Evolutionary conservation across 2,113 vertebrate genomes (phyloP), one percentile per base, ranked within the genome.

Genomic region (Solea solea): DNA sequence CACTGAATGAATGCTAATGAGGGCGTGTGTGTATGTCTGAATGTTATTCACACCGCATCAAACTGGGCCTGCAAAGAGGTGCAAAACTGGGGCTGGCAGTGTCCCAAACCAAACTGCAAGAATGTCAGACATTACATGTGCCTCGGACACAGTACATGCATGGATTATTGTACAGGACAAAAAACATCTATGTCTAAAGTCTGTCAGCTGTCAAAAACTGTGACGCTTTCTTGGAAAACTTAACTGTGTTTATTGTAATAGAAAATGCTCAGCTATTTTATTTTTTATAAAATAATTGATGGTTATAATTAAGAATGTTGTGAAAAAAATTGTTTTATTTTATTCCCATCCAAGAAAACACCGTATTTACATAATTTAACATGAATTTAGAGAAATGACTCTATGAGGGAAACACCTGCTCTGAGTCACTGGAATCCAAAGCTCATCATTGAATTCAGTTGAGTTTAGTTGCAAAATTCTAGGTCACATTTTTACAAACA

Each of bases 31-130:
- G 87, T 91, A 84, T 86, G 90, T 93, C 86, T 93, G 87, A 92
- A 93, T 92, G 91, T 92, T 93, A 92, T 92, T 94, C 90, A 93
- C 91, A 93, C 90, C 91, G 90, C 90, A 93, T 94, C 92, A 94
- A 91, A 92, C 90, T 92, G 91, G 79, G 89, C 88, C 84, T 89
- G 88, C 90, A 92, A 93, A 90, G 91, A 92, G 90, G 92, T 92
- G 90, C 92, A 91, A 92, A 93, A 91, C 91, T 89, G 83, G 84
- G 76, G 70, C 86, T 94, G 93, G 93, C 92, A 90, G 86, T 65
- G 66, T 87, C 82, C 90, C 90, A 93, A 90, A 89, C 86, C 90
- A 93, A 92, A 89, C 91, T 92, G 91, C 90, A 93, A 92, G 88
- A 90, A 91, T 93, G 90, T 92, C 92, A 93, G 89, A 84, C 84